phyloP scores from a whole-genome alignment of 2,888 invertebrate species.

The Oxyteleia sp. region DNA sequence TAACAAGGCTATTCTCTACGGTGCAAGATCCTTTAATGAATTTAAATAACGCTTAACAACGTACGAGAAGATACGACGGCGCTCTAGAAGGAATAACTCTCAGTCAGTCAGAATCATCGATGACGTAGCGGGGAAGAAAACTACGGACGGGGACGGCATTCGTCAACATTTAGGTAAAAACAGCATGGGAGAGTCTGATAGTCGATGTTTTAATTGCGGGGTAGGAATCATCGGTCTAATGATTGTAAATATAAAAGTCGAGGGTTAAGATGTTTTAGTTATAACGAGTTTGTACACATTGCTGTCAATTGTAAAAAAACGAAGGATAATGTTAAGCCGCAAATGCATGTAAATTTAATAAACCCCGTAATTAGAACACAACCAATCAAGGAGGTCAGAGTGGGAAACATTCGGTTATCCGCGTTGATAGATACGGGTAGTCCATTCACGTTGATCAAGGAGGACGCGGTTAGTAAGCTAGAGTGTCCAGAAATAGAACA shows the following conservation, averaged over 20 bases:
- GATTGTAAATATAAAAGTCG: conserved; percentile 3
- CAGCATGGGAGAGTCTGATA: background rate
- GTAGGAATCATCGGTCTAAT: conserved; percentile 2
- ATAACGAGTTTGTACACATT: conserved; percentile 21
- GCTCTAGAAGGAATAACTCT: background rate
- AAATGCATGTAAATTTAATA: conserved; percentile 19
- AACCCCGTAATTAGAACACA: background rate
- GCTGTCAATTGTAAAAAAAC: conserved; percentile 1
- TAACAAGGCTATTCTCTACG: conserved; percentile 25
- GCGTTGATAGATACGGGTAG: conserved; percentile 34
- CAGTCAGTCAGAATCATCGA: conserved; percentile 3
- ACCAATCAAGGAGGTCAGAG: conserved; percentile 1
- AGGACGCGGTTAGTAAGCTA: conserved; percentile 7
- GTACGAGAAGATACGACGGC: conserved; percentile 23
- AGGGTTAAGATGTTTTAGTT: conserved; percentile 26
- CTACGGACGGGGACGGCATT: background rate
- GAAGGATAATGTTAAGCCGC: background rate
- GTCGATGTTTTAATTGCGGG: conserved; percentile 35
- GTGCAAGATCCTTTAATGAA: conserved; percentile 8
- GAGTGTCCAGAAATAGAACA: background rate
- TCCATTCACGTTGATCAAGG: conserved; percentile 18
- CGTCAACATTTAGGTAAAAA: background rate
- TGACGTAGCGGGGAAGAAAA: background rate
- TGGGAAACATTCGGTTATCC: conserved; percentile 1
- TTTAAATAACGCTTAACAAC: conserved; percentile 24